Evolutionary conservation across 2,797 vertebrate genomes (phyloP).

Genomic region (Clamator glandarius): DNA sequence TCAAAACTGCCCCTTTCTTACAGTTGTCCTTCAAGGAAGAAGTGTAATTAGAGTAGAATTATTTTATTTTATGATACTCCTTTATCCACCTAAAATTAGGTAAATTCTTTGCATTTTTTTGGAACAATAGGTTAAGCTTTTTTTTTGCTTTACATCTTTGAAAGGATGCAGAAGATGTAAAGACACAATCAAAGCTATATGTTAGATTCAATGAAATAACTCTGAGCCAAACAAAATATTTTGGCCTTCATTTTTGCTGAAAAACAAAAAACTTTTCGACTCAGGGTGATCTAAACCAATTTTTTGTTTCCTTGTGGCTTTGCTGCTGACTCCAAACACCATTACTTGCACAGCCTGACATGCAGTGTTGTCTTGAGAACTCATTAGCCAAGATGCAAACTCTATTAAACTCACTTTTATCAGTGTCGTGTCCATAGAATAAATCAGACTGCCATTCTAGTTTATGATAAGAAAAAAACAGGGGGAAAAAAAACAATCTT

Average conservation of each 20-base stretch:
- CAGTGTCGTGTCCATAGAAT: not conserved
- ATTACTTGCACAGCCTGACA: constrained; percentile 28
- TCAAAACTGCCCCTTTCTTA: not conserved
- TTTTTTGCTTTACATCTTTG: not conserved
- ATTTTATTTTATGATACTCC: constrained; percentile 2
- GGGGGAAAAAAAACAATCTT: not conserved
- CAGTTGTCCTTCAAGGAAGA: not conserved
- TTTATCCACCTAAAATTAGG: constrained; percentile 2
- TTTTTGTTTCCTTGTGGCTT: constrained; percentile 53
- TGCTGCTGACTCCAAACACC: constrained; percentile 21
- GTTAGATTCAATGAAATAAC: not conserved
- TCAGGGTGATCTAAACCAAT: not conserved
- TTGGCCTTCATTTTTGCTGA: constrained; percentile 40
- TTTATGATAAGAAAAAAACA: not conserved
- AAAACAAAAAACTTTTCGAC: constrained; percentile 25
- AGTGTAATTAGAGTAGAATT: not conserved
- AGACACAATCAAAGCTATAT: not conserved
- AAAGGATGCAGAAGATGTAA: constrained; percentile 10
- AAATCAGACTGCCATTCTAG: not conserved
- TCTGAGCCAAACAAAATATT: not conserved
- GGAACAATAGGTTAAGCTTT: not conserved
- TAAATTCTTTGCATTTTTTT: not conserved
- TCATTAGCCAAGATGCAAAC: constrained; percentile 1
- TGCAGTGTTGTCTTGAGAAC: constrained; percentile 9
- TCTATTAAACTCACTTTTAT: constrained; percentile 23